Conservation (phyloP, 92 coral and sea anemone genomes). For the Pocillopora meandrina region DNA sequence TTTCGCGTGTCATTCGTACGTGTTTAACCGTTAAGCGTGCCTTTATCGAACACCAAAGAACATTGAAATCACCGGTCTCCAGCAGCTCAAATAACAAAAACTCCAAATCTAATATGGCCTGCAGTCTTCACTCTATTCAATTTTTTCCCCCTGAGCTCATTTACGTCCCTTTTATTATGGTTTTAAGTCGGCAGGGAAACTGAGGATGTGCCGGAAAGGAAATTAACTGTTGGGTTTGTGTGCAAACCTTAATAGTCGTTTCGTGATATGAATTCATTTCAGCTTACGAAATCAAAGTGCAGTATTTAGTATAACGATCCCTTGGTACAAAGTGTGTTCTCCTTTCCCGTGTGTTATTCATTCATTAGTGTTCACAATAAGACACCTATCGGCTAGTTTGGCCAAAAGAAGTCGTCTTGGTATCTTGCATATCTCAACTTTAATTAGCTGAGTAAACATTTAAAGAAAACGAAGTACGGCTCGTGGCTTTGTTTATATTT, state of each 20-base stretch:
- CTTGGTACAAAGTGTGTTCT: neutral
- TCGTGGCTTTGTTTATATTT: slow-evolving; percentile 34
- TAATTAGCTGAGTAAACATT: slow-evolving; percentile 20
- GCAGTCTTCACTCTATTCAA: neutral
- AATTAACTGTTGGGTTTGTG: neutral
- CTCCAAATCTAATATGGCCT: neutral
- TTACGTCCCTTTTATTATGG: neutral
- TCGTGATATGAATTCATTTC: neutral
- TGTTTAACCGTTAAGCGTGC: slow-evolving; percentile 26
- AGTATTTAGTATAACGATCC: neutral
- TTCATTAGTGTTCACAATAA: neutral
- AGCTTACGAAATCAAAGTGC: neutral
- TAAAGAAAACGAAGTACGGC: slow-evolving; percentile 7
- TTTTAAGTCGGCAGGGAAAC: too few relatives aligned
- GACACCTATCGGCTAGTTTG: neutral
- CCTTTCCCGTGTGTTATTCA: neutral
- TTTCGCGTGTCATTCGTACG: neutral
- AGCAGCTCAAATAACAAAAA: neutral
- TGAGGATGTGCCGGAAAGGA: neutral
- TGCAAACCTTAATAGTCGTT: neutral
- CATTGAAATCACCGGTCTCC: slow-evolving; percentile 5
- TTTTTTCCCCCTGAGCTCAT: neutral
- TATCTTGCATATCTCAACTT: neutral
- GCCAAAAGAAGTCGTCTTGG: neutral
- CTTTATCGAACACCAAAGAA: neutral